A percentile compares a stretch with the other conserved stretches of the same genome.
Evolutionary conservation across 2,888 invertebrate genomes (phyloP).

Genomic region (Caradrina kadenii): DNA sequence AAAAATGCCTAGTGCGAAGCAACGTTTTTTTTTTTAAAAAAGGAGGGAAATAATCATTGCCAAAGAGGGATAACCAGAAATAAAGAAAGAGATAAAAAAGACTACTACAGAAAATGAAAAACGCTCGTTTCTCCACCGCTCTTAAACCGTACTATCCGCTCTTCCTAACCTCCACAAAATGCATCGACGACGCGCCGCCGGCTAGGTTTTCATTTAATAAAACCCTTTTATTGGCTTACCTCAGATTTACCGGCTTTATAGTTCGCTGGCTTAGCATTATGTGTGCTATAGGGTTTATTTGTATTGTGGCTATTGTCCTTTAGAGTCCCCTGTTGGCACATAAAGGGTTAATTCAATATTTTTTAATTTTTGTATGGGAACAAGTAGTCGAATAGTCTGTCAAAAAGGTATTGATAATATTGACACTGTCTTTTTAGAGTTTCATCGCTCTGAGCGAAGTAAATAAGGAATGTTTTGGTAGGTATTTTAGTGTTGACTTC

Average conservation of each 20-base stretch:
- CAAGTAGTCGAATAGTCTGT: rapidly evolving
- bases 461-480: not conserved
- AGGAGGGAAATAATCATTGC: no score
- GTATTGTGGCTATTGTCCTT: constrained; percentile 20
- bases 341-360: not conserved
- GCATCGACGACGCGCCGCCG: constrained; percentile 74
- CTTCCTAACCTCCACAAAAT: constrained; percentile 75
- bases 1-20: no score
- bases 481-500: not conserved
- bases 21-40: no score
- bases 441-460: no score
- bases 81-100: not conserved
- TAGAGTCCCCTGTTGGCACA: not conserved
- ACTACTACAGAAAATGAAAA: not conserved
- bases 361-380: not conserved
- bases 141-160: constrained; percentile 66
- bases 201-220: constrained; percentile 88
- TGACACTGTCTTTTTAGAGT: no score
- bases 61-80: no score
- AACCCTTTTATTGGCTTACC: constrained; percentile 90
- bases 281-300: constrained; percentile 59
- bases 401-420: not conserved
- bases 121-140: constrained; percentile 43
- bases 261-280: constrained; percentile 69
- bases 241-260: constrained; percentile 82